Evolutionary conservation across 1,140 invertebrate genomes (phyloP), one percentile per base, ranked within the genome.

Genomic region (Prorops nasuta): DNA sequence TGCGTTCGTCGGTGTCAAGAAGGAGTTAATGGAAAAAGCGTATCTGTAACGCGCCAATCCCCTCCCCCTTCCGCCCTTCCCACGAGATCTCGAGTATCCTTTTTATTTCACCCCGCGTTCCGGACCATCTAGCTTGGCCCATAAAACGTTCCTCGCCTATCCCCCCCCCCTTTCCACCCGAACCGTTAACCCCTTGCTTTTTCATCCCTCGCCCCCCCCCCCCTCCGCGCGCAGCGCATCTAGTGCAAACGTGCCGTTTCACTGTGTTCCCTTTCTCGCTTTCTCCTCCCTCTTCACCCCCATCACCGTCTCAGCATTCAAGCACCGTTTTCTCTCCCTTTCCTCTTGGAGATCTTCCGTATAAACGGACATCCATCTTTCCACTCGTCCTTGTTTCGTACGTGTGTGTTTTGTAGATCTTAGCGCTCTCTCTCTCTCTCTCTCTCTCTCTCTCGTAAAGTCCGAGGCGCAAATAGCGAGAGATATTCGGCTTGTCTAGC

Each of bases 51-150:
- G 44, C 44, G 31, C 50, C 51, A 21, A 38, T 22, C 28, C 24
- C 17, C 32, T 9, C 1, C 34, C 24, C 20, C 6, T 19, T 10
- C 38, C 39, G 10, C 1, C 10, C 35, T 46, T 18, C 34, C 44
- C 32, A 24, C 20, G 22, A 31, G 39, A 44, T 47, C 38, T 2
- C 50, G 32, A 35, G 36, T 48, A 51, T 57, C 50, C 51, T 66
- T 67, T 69, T 70, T 67, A 71, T 69, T 67, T 68, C 47, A 31
- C 47, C 51, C 48, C 57, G 44, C 60, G 63, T 75, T 72, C 63
- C 60, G 61, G 60, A 59, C 62, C 63, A 65, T 69, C 67, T 66
- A 71, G 54, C 53, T 41, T 38, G 44, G 54, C 48, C 60, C 58
- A 70, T 76, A 74, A 76, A 74, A 72, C 63, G 60, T 56, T 62